Percentiles rank a stretch among this genome's conserved stretches.
These are phyloP conservation scores for Agrotis puta DNA, from an alignment of 2,888 invertebrate genomes.

Conservation along the genomic window DNA sequence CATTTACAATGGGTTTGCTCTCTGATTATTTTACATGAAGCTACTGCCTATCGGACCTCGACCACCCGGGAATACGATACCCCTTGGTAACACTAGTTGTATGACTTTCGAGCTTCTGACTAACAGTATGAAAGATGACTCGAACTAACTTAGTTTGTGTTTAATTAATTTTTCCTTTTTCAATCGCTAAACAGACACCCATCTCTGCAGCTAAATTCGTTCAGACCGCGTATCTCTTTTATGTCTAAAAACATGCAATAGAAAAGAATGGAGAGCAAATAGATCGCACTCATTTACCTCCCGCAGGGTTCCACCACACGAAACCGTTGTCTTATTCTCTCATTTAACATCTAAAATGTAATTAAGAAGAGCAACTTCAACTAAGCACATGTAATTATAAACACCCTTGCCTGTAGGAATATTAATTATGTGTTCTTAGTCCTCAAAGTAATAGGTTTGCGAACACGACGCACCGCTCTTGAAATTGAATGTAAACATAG, in stretches of 20 bases:
- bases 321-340: constrained; percentile 6
- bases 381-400: constrained; percentile 58
- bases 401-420: constrained; percentile 44
- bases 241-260: constrained; percentile 9
- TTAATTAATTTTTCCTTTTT: constrained; percentile 1
- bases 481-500: constrained; percentile 63
- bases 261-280: constrained; percentile 1
- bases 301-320: constrained; percentile 1
- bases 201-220: background rate
- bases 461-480: constrained; percentile 39
- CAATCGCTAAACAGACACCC: background rate
- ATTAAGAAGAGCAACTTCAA: constrained; percentile 45
- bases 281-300: constrained; percentile 5
- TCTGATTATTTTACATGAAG: no score
- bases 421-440: constrained; percentile 58
- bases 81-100: background rate
- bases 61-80: background rate
- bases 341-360: constrained; percentile 48
- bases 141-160: background rate
- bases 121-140: no score
- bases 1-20: no score
- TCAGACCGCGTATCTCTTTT: background rate
- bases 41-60: no score
- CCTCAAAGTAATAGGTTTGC: constrained; percentile 54
- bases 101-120: no score